Evolutionary conservation across 2,888 invertebrate species (phyloP).

Genomic region (Coenonympha arcania): DNA sequence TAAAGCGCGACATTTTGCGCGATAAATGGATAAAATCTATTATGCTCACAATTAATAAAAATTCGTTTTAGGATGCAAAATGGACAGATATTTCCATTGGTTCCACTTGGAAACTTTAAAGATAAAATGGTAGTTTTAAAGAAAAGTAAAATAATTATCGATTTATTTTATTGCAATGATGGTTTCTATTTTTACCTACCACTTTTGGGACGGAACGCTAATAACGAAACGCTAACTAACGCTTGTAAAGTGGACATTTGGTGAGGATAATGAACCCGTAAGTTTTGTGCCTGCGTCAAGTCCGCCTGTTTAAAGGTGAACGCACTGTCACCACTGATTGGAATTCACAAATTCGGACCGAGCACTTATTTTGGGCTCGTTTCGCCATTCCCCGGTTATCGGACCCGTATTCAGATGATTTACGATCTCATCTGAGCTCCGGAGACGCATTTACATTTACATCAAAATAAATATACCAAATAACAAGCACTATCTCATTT

Average conservation of each 20-base stretch:
- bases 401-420: constrained; percentile 50
- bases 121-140: too few species aligned
- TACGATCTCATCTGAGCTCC: constrained; percentile 46
- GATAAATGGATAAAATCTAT: too few species aligned
- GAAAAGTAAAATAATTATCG: too few species aligned
- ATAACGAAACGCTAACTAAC: constrained; percentile 34
- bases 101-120: too few species aligned
- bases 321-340: constrained; percentile 53
- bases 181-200: too few species aligned
- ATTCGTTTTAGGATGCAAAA: too few species aligned
- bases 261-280: constrained; percentile 64
- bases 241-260: constrained; percentile 50
- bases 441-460: constrained; percentile 29
- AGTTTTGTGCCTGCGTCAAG: constrained; percentile 47
- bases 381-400: constrained; percentile 60
- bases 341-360: constrained; percentile 57
- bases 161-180: too few species aligned
- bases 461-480: constrained; percentile 26
- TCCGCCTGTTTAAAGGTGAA: constrained; percentile 70
- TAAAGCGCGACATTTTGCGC: too few species aligned
- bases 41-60: too few species aligned
- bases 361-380: constrained; percentile 58
- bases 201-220: too few species aligned
- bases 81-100: too few species aligned
- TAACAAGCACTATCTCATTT: constrained; percentile 23